Percentiles rank a stretch among this genome's conserved stretches.
phyloP scores from a whole-genome alignment of 2,888 invertebrate genomes.

The Conchocele bisecta region DNA sequence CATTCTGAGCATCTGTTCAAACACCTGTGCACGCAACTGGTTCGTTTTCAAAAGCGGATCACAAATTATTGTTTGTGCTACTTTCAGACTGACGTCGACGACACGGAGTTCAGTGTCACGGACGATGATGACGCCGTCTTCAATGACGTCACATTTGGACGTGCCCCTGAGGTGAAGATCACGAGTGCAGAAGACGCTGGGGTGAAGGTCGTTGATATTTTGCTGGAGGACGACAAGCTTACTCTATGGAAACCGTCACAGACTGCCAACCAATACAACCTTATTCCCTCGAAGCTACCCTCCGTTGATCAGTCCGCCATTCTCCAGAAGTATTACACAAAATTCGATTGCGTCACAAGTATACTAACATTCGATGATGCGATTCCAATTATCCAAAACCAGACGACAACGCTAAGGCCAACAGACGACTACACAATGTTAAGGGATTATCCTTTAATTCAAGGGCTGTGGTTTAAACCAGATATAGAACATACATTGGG shows the following conservation, averaged over 20 bases:
- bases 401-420: slow-evolving; percentile 61
- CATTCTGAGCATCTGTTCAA: no score
- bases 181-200: no score
- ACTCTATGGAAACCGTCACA: slow-evolving; percentile 63
- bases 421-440: slow-evolving; percentile 65
- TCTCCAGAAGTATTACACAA: slow-evolving; percentile 64
- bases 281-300: slow-evolving; percentile 55
- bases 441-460: slow-evolving; percentile 64
- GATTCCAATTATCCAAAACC: slow-evolving; percentile 62
- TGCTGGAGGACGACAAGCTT: slow-evolving; percentile 62
- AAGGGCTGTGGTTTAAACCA: slow-evolving; percentile 66
- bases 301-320: slow-evolving; percentile 48
- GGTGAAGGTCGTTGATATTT: slow-evolving; percentile 55
- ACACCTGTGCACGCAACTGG: no score
- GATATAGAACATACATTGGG: slow-evolving; percentile 60
- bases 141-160: no score
- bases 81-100: no score
- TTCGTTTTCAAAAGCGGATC: no score
- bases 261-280: slow-evolving; percentile 56
- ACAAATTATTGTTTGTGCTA: no score
- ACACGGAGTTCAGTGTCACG: no score
- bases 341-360: slow-evolving; percentile 68
- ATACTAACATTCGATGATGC: slow-evolving; percentile 65
- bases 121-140: no score
- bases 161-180: no score